Evolutionary conservation across 2,888 invertebrate species (phyloP).

Genomic region (Furcula furcula): DNA sequence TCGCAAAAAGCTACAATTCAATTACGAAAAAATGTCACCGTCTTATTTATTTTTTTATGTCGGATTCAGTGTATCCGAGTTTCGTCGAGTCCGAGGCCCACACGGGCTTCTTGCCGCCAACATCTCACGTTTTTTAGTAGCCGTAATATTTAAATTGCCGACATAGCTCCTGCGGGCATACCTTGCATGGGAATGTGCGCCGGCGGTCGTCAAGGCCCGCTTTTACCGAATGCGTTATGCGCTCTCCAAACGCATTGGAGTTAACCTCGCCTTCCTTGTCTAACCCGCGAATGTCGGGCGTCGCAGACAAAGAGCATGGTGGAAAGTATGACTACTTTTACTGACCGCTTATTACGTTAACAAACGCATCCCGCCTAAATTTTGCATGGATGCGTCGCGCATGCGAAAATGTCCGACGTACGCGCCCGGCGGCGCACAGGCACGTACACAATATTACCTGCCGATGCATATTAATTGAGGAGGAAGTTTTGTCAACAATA

Average conservation of each 20-base stretch:
- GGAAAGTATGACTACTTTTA: constrained; percentile 66
- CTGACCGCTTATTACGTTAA: constrained; percentile 62
- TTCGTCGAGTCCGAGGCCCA: constrained; percentile 65
- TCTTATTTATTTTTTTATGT: constrained; percentile 65
- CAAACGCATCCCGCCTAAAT: constrained; percentile 80
- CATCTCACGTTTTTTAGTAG: constrained; percentile 80
- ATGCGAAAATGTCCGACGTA: constrained; percentile 60
- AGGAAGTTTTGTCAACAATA: constrained; percentile 82
- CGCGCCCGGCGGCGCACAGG: constrained; percentile 52
- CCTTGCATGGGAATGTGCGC: constrained; percentile 77
- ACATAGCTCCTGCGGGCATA: constrained; percentile 78
- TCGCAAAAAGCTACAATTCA: constrained; percentile 68
- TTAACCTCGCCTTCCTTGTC: constrained; percentile 63
- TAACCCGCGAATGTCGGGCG: constrained; percentile 47
- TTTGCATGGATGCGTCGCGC: constrained; percentile 79
- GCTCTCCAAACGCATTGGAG: constrained; percentile 62
- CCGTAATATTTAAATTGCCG: constrained; percentile 80
- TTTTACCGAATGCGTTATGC: constrained; percentile 74
- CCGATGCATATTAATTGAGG: constrained; percentile 77
- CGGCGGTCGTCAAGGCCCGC: constrained; percentile 74
- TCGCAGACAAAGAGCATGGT: constrained; percentile 60
- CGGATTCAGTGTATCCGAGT: constrained; percentile 67
- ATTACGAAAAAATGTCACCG: constrained; percentile 72
- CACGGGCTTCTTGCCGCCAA: constrained; percentile 73
- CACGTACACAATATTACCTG: constrained; percentile 76